A percentile compares a stretch with the other conserved stretches of the same genome.
Conservation (phyloP, 2,797 vertebrate species). For the Falco peregrinus region DNA sequence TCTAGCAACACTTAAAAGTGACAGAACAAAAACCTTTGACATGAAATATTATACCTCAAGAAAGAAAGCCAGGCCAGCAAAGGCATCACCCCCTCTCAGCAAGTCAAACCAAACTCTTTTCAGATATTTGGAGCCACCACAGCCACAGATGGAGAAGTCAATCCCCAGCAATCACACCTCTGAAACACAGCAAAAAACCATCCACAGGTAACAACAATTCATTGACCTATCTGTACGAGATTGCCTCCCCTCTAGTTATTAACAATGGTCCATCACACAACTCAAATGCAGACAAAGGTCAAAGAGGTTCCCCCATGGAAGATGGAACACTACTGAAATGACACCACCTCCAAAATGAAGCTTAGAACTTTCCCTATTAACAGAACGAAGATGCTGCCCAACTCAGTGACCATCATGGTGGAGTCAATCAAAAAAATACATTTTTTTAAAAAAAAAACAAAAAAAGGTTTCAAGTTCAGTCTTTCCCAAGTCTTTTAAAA, state of each 20-base stretch:
- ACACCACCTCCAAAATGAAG: neutral
- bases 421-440: neutral
- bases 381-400: neutral
- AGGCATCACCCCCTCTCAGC: neutral
- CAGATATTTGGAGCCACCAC: neutral
- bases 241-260: constrained; percentile 5
- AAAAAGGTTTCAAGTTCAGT: neutral
- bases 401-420: neutral
- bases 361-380: neutral
- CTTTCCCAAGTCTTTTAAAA: neutral
- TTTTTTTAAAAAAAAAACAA: neutral
- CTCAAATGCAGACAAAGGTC: neutral
- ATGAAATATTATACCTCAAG: neutral
- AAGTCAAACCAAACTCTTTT: neutral
- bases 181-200: neutral
- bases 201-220: neutral
- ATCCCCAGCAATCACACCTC: neutral
- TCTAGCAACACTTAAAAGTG: neutral
- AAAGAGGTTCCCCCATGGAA: neutral
- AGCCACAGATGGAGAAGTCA: neutral
- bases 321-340: neutral
- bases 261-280: neutral
- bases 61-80: neutral
- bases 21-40: neutral
- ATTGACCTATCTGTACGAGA: neutral